Conservation (phyloP, 2,797 vertebrate species). For the Microtus agrestis region DNA sequence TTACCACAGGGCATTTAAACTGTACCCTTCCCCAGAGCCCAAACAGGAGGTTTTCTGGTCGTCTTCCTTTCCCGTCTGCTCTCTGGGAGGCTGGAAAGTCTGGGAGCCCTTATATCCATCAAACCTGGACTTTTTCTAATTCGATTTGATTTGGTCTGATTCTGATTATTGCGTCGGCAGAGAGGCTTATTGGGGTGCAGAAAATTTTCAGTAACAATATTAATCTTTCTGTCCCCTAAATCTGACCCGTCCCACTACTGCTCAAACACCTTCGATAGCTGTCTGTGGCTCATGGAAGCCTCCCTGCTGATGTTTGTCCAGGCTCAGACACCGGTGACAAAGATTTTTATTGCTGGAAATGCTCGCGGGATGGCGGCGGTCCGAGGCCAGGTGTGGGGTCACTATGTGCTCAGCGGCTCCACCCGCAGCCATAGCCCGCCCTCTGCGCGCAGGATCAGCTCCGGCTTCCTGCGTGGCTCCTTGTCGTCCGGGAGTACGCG, state of each 20-base stretch:
- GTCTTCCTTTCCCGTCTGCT: too few relatives aligned
- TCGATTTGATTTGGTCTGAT: too few relatives aligned
- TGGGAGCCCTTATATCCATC: too few relatives aligned
- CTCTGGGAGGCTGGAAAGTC: too few relatives aligned
- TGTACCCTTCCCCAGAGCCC: too few relatives aligned
- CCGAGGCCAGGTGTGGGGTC: background rate
- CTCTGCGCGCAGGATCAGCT: slow-evolving; percentile 14
- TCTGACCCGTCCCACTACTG: background rate
- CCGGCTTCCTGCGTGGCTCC: background rate
- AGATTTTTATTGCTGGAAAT: background rate
- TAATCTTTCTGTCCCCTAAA: background rate
- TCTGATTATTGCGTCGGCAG: too few relatives aligned
- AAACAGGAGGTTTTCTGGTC: too few relatives aligned
- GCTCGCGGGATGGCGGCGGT: background rate
- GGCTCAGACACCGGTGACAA: background rate
- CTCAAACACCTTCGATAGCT: background rate
- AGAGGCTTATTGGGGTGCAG: too few relatives aligned
- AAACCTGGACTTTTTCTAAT: too few relatives aligned
- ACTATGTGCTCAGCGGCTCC: background rate
- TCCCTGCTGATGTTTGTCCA: background rate
- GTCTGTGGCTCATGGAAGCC: background rate
- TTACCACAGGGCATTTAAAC: too few relatives aligned
- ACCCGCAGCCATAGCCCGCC: slow-evolving; percentile 20
- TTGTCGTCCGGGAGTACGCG: background rate
- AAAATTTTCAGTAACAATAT: background rate